phyloP scores from a whole-genome alignment of 2,113 vertebrate genomes.

The Pseudois nayaur region DNA sequence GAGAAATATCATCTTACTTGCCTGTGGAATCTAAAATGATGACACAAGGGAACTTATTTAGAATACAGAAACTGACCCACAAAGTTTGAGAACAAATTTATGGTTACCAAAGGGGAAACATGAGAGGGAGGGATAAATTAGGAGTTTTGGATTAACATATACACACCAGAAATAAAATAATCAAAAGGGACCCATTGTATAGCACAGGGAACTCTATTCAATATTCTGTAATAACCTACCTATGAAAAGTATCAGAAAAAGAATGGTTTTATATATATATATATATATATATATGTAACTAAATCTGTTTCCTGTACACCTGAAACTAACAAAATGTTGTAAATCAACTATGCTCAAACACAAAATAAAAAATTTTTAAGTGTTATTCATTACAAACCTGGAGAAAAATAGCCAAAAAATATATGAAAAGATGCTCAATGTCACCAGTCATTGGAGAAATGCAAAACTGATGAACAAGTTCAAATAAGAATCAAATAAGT shows the following conservation, averaged over 20 bases:
- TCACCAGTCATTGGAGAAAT: neutral
- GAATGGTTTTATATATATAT: neutral
- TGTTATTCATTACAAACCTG: neutral
- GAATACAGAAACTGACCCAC: neutral
- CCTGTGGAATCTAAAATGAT: neutral
- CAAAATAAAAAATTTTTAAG: neutral
- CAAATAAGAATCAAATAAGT: neutral
- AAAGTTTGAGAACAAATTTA: neutral
- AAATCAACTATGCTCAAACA: neutral
- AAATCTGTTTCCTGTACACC: neutral
- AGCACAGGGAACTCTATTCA: neutral
- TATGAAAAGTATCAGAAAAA: neutral
- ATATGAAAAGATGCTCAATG: neutral
- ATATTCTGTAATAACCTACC: neutral
- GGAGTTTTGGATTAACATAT: neutral
- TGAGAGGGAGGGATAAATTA: neutral
- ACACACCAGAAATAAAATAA: neutral
- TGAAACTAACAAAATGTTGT: neutral
- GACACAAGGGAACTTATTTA: neutral
- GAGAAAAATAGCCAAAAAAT: neutral
- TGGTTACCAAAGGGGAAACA: neutral
- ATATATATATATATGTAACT: neutral
- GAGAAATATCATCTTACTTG: neutral
- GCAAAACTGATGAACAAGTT: neutral
- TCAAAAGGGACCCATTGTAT: neutral